Conservation (phyloP, 1,140 invertebrate genomes). For the Aleiodes sp. region DNA sequence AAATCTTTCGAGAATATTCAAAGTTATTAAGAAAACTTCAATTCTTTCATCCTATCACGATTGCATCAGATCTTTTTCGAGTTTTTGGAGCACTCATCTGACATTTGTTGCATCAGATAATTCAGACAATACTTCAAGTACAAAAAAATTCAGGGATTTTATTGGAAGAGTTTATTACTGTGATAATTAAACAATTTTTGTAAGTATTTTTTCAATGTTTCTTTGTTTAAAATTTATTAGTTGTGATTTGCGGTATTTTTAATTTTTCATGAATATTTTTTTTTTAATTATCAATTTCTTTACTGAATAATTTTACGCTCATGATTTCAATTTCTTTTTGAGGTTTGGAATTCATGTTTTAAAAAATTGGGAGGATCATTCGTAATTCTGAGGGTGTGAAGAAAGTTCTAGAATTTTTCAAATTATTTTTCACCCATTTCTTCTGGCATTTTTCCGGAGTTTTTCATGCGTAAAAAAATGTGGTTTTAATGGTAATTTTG, state of each 20-base stretch:
- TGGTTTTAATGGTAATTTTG: background rate
- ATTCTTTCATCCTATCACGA: no score
- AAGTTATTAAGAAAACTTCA: no score
- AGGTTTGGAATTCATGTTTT: background rate
- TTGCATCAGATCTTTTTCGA: background rate
- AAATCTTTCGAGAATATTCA: no score
- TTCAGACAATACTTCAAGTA: background rate
- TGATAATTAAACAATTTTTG: background rate
- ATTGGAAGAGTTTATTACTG: background rate
- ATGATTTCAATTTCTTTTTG: no score
- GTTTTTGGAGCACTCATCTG: background rate
- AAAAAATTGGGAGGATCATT: background rate
- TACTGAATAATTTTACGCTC: no score
- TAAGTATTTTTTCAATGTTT: background rate
- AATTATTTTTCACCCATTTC: no score
- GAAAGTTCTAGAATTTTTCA: background rate
- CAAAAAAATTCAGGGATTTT: background rate
- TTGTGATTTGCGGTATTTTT: no score
- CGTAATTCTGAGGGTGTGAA: background rate
- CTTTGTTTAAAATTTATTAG: no score
- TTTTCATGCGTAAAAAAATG: background rate
- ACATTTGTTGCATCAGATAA: conserved; percentile 2
- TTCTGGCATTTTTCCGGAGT: no score
- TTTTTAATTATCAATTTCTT: no score
- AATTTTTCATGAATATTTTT: background rate